These are phyloP conservation scores for Gibbula magus DNA, from an alignment of 2,888 invertebrate species.

Conservation along the genomic window DNA sequence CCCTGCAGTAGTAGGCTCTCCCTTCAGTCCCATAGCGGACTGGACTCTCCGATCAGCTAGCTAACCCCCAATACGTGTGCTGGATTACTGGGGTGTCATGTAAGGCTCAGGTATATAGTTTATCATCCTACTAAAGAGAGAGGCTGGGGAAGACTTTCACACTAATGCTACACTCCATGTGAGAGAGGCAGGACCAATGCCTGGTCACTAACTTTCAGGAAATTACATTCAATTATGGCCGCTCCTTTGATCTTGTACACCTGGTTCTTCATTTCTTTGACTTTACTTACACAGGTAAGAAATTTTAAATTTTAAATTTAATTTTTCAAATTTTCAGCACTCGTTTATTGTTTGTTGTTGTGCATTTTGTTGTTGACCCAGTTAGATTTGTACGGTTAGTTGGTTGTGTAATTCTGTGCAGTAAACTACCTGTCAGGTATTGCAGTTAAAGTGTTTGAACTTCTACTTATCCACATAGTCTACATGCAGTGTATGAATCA, in stretches of 20 bases:
- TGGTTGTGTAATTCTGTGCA: too few relatives aligned
- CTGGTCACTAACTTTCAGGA: neutral
- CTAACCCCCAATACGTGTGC: neutral
- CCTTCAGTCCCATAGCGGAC: neutral
- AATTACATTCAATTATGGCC: neutral
- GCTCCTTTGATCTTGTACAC: neutral
- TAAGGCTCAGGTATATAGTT: neutral
- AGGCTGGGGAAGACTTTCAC: neutral
- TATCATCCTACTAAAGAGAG: neutral
- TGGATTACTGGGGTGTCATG: conserved; percentile 1
- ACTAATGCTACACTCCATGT: neutral
- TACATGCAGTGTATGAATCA: too few relatives aligned
- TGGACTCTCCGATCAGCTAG: neutral
- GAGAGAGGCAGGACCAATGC: neutral
- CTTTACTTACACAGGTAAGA: neutral
- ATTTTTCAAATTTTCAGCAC: too few relatives aligned
- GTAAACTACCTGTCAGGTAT: too few relatives aligned
- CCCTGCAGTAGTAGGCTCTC: neutral
- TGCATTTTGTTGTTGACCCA: too few relatives aligned
- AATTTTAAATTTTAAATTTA: neutral
- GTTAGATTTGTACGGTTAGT: too few relatives aligned
- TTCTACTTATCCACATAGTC: too few relatives aligned
- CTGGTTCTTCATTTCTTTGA: neutral
- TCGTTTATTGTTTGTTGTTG: too few relatives aligned
- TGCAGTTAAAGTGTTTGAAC: too few relatives aligned